Base-by-base conservation (phyloP, 1,140 invertebrate species). In the Pseudomyrmex sp. region DNA sequence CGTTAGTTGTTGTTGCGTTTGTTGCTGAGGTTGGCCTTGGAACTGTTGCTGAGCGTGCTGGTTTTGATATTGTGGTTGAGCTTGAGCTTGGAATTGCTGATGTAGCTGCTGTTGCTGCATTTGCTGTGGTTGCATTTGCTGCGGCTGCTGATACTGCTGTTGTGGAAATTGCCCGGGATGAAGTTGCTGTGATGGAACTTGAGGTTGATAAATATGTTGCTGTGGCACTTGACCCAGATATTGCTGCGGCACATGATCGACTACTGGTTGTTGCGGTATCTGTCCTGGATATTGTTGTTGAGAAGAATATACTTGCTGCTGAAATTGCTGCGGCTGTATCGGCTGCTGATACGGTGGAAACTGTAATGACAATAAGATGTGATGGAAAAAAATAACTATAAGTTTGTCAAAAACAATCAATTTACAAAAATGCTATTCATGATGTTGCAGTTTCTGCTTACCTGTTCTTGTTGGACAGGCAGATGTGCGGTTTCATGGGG, bases 201-300 rank as follows among this genome's bases (percentile, higher is more conserved):
- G 89, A 46, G 52, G 76, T 8, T 86, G 72, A 44, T 89, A 82
- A 20, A 70, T 26, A 46, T 90, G 84, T 12, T 75, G 84, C n/a
- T 85, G 86, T 44, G 84, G 83, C 15, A 84, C 46, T 18, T 86
- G 85, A 26, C 58, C 83, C 7, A 87, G 83, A 26, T 75, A 73
- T 69, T 87, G 65, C 1, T 20, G 79, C 18, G 86, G 84, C 10
- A 52, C 8, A 1, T 87, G 86, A 15, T 59, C 61, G 4, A 65
- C 68, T 91, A 91, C 15, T 79, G 75, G 35, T 88, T 70, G 73
- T 77, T 91, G 90, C 10, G 82, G 85, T 44, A 61, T 50, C 63
- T 89, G 91, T 61, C 86, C 85, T 58, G 86, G 89, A 44, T 90
- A 86, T 58, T 87, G 86, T 10, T 86, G 72, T 13, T 90, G 88